Conservation (phyloP, 1,140 invertebrate genomes). For the Brachionus calyciflorus region DNA sequence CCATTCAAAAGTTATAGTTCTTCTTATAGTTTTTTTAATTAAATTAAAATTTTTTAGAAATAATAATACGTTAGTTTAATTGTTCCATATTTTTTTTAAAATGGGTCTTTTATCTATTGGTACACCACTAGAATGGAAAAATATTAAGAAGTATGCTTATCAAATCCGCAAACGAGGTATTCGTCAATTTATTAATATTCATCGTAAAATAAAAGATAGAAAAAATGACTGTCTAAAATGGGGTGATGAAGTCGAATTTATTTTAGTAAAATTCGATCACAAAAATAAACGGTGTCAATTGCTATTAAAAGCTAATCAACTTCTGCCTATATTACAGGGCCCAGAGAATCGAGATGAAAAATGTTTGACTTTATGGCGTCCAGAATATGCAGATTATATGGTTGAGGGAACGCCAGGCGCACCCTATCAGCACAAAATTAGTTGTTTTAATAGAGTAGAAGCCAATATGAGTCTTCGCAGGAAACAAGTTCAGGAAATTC, state of each 20-base stretch:
- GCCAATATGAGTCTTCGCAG: slow-evolving; percentile 84
- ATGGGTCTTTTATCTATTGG: slow-evolving; percentile 96
- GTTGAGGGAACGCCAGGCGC: slow-evolving; percentile 97
- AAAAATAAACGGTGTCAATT: slow-evolving; percentile 75
- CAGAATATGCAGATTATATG: slow-evolving; percentile 98
- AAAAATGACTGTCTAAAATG: slow-evolving; percentile 94
- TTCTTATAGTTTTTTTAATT: background rate
- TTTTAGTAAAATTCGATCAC: slow-evolving; percentile 91
- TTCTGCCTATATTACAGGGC: slow-evolving; percentile 76
- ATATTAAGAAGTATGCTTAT: slow-evolving; percentile 82
- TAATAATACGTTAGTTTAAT: background rate
- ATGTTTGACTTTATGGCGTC: slow-evolving; percentile 71
- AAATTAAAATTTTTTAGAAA: background rate
- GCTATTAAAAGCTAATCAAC: slow-evolving; percentile 73
- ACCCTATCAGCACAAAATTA: slow-evolving; percentile 75
- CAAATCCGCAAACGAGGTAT: slow-evolving; percentile 87
- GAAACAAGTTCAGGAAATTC: slow-evolving; percentile 75
- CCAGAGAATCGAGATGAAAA: background rate
- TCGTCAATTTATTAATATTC: slow-evolving; percentile 87
- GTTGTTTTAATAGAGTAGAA: slow-evolving; percentile 96
- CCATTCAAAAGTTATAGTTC: no score
- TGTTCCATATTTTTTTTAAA: background rate
- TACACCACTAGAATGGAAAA: slow-evolving; percentile 86
- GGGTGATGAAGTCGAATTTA: slow-evolving; percentile 95
- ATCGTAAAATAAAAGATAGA: slow-evolving; percentile 77